phyloP scores from a whole-genome alignment of 2,113 vertebrate genomes.

The Aegithalos caudatus region DNA sequence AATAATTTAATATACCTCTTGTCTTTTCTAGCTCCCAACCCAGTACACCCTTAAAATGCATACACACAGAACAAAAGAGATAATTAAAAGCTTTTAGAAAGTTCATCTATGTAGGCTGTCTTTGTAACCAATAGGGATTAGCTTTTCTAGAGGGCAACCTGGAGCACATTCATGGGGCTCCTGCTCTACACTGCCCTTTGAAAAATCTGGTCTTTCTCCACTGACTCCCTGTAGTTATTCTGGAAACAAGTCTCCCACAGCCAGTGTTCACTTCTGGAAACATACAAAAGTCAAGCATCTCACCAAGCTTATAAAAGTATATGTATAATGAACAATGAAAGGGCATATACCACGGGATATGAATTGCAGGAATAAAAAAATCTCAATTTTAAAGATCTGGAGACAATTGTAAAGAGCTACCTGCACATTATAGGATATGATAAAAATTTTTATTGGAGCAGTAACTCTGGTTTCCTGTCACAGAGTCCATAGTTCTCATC shows the following conservation, averaged over 20 bases:
- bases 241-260: not conserved
- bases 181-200: rapidly evolving
- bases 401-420: not conserved
- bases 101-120: not conserved
- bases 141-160: not conserved
- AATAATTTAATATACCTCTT: not conserved
- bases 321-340: not conserved
- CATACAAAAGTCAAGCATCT: not conserved
- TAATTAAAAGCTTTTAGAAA: not conserved
- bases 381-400: constrained; percentile 2
- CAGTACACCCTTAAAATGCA: not conserved
- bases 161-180: not conserved
- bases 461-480: constrained; percentile 1
- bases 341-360: not conserved
- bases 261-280: not conserved
- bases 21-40: not conserved
- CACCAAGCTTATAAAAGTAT: not conserved
- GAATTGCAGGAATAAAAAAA: not conserved
- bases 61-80: not conserved
- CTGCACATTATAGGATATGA: not conserved
- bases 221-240: not conserved
- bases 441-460: not conserved
- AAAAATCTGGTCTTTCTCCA: not conserved
- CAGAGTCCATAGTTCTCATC: not conserved
- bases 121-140: not conserved